Evolutionary conservation across 2,888 invertebrate species (phyloP).

Genomic region (Busseola fusca): DNA sequence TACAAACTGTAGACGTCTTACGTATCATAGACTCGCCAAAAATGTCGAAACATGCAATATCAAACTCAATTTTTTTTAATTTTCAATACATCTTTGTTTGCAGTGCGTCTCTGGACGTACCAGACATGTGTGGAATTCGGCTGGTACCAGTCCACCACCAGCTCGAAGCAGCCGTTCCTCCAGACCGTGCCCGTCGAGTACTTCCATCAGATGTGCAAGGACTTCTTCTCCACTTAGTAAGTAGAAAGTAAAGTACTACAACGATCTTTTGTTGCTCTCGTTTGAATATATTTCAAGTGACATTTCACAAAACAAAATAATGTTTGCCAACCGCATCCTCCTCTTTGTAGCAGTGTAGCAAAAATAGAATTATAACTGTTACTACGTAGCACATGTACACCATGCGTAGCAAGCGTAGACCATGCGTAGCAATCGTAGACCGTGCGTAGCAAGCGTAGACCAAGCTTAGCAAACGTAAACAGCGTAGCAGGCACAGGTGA

Average conservation of each 20-base stretch:
- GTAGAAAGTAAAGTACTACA: conserved; percentile 45
- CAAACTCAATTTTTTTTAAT: not conserved
- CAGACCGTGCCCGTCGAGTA: conserved; percentile 83
- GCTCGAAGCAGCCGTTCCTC: conserved; percentile 90
- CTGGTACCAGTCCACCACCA: conserved; percentile 93
- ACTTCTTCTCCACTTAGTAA: conserved; percentile 78
- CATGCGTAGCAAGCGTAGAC: no score
- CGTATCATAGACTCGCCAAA: not conserved
- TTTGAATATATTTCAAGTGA: no score
- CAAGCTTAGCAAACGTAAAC: no score
- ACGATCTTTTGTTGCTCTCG: not conserved
- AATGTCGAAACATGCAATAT: not conserved
- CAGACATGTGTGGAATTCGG: conserved; percentile 97
- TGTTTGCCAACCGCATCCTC: not conserved
- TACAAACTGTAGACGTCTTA: not conserved
- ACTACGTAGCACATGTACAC: no score
- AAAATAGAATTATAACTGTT: no score
- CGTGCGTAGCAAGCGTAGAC: no score
- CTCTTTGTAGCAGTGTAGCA: not conserved
- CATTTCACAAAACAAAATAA: not conserved
- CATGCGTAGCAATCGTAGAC: no score
- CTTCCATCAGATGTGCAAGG: conserved; percentile 83
- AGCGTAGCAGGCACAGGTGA: no score
- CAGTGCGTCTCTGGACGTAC: conserved; percentile 93
- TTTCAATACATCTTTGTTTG: conserved; percentile 26